Evolutionary conservation across 1,140 invertebrate genomes (phyloP).

Genomic region (Bombus waltoni): DNA sequence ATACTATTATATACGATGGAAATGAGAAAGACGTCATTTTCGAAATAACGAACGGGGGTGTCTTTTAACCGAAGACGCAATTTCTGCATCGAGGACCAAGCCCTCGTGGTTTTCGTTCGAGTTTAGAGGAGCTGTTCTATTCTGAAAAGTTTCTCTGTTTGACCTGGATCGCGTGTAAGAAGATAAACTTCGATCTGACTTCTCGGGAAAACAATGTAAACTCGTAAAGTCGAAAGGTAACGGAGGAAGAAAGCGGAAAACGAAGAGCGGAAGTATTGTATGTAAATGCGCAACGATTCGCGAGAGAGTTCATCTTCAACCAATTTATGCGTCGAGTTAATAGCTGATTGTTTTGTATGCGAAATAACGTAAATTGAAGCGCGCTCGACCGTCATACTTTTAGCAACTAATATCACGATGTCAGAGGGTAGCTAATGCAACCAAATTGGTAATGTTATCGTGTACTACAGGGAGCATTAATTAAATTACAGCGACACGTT

Average conservation of each 20-base stretch:
- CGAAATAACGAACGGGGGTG: neutral
- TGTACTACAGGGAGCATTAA: conserved; percentile 35
- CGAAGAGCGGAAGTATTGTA: neutral
- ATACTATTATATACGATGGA: neutral
- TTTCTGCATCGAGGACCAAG: neutral
- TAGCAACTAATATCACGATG: conserved; percentile 18
- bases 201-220: neutral
- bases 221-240: neutral
- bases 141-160: neutral
- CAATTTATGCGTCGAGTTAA: neutral
- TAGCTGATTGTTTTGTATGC: neutral
- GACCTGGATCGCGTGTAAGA: conserved; percentile 3
- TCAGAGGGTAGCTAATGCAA: conserved; percentile 16
- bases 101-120: neutral
- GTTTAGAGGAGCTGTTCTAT: neutral
- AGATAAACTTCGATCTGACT: conserved; percentile 30
- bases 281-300: neutral
- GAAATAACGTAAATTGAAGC: neutral
- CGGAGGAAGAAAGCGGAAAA: neutral
- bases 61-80: neutral
- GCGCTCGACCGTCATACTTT: conserved; percentile 4
- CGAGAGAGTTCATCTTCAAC: neutral
- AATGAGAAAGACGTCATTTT: neutral
- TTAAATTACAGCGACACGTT: conserved; percentile 38
- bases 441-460: conserved; percentile 35